Base-by-base conservation (phyloP, 2,797 vertebrate genomes). In the Anguilla marmorata region DNA sequence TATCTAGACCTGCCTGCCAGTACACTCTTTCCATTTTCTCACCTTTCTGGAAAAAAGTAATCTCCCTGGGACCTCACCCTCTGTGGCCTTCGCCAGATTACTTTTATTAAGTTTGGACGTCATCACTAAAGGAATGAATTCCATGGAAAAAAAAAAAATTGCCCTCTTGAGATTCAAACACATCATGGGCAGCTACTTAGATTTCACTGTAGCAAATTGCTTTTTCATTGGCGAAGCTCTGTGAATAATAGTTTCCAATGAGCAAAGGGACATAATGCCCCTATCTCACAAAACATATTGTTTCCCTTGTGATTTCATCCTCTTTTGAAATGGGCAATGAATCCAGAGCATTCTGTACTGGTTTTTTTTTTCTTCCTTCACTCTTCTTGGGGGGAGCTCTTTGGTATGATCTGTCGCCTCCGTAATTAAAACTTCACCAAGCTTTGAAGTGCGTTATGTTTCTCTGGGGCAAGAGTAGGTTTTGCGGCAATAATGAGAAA, bases 341-440 rank as follows among this genome's bases (percentile, higher is more conserved):
- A 50, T 91, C 92, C 66, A 86, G 50, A 89, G 76, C 21, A 86
- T 88, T 86, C 82, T 52, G 85, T n/a, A 80, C 85, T 86, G 33
- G 52, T 30, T 45, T n/a, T 88, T 72, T 21, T 19, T 54, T 41
- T 5, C 11, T 0, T 79, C 88, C 48, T 85, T 45, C 56, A 27
- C 85, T 76, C 74, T 72, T 50, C 58, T 33, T 50, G 2, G 79
- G 9, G 0, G 0, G 52, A 54, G 33, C 48, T 84, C 85, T 33
- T 86, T 87, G 60, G 79, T 41, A n/a, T 8, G 19, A 63, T 74
- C 85, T 27, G 41, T 85, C 79, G 16, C 52, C 66, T 50, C 87
- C 86, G 89, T 92, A 93, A 93, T 94, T 91, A 91, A 86, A 89
- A 90, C 86, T 87, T 89, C 90, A 87, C 90, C 66, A 83, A 86